Base-by-base conservation (phyloP, 2,113 vertebrate species). In the Kryptolebias marmoratus region DNA sequence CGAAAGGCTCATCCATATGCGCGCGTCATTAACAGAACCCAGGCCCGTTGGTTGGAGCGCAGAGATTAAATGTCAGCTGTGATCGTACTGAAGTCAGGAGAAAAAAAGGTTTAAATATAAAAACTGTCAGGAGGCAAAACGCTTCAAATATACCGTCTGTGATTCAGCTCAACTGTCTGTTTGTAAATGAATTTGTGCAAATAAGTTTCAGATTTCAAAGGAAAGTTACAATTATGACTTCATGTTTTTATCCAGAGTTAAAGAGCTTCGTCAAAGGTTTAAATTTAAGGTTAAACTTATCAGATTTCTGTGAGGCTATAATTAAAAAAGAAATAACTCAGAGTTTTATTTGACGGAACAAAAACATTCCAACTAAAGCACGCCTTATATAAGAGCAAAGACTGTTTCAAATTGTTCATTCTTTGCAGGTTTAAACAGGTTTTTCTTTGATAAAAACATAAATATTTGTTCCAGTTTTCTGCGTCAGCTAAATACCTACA, bases 51-150 rank as follows among this genome's bases (percentile, higher is more conserved):
- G 79, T 58, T 22, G 77, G 28, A 68, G 76, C 13, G 61, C 80
- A 88, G 69, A 91, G 86, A 89, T 91, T 88, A 91, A 88, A 88
- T 78, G 87, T 89, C 89, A 83, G 77, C 72, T 42, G 74, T 75
- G 84, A 89, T 88, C 85, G 87, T 62, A 18, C 18, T 68, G 56
- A 84, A 65, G 73, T 6, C 72, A 71, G 32, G 8, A 68, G 69
- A 75, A 47, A 63, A 61, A 57, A 68, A 50, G 71, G 48, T 14
- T 22, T 22, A 22, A 22, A 22, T 22, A 22, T 22, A 22, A 22
- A 22, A 22, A 22, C 22, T 22, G 22, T 22, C 22, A 22, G 22
- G 22, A 22, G 22, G 22, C 22, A 22, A 22, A 22, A 22, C 22
- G 22, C 22, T 22, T 22, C 22, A 22, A 22, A 22, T 22, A 22